A percentile compares a stretch with the other conserved stretches of the same genome.
Evolutionary conservation across 2,113 vertebrate species (phyloP).

Genomic region (Rhinoderma darwinii): DNA sequence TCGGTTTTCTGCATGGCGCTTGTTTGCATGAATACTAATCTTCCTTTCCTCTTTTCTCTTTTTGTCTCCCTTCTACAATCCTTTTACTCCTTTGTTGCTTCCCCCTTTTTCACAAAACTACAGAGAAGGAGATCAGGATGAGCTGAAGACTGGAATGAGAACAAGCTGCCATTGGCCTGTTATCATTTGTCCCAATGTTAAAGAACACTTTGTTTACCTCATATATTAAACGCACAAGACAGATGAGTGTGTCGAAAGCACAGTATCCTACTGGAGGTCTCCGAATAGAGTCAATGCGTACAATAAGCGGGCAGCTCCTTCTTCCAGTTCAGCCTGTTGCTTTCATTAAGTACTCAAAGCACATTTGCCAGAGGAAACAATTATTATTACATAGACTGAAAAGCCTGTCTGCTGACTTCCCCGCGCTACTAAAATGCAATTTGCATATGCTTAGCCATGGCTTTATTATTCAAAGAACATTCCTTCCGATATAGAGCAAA

Average conservation of each 20-base stretch:
- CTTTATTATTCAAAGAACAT: slow-evolving; percentile 22
- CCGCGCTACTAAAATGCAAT: slow-evolving; percentile 11
- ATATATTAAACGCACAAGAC: slow-evolving; percentile 31
- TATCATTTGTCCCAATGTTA: slow-evolving; percentile 28
- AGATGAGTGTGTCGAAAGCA: not conserved
- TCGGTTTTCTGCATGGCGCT: slow-evolving; percentile 71
- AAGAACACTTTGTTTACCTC: slow-evolving; percentile 28
- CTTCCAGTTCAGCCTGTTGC: slow-evolving; percentile 1
- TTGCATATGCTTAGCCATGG: slow-evolving; percentile 30
- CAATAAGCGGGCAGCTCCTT: slow-evolving; percentile 14
- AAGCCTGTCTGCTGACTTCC: slow-evolving; percentile 13
- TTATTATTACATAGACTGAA: slow-evolving; percentile 21
- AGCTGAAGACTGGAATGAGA: slow-evolving; percentile 70
- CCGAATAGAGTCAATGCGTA: not conserved
- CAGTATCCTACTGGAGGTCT: slow-evolving; percentile 19
- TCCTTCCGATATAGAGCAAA: slow-evolving; percentile 15
- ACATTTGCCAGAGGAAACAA: slow-evolving; percentile 38
- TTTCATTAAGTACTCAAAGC: slow-evolving; percentile 9
- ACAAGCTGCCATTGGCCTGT: slow-evolving; percentile 68
- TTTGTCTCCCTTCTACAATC: slow-evolving; percentile 28
- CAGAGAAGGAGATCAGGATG: slow-evolving; percentile 73
- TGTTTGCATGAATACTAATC: slow-evolving; percentile 75
- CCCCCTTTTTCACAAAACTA: slow-evolving; percentile 68
- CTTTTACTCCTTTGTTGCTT: slow-evolving; percentile 45
- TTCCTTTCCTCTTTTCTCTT: slow-evolving; percentile 63